Evolutionary conservation across 2,888 invertebrate species (phyloP).

Genomic region (Aromia moschata): DNA sequence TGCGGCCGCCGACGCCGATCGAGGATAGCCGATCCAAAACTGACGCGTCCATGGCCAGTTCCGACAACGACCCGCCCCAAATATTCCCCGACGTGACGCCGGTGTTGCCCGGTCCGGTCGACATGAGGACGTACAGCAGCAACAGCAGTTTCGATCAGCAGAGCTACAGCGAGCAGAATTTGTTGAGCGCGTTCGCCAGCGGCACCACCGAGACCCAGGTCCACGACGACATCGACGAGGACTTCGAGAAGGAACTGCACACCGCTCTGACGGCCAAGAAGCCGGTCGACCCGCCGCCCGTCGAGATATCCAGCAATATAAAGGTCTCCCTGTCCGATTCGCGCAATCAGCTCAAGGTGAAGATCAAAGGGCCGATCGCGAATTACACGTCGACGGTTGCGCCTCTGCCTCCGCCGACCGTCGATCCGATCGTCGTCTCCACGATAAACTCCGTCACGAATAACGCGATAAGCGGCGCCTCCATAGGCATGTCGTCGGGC

Average conservation of each 20-base stretch:
- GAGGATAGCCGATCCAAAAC: conserved; percentile 55
- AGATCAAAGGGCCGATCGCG: conserved; percentile 89
- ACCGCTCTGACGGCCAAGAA: conserved; percentile 71
- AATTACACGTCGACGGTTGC: conserved; percentile 73
- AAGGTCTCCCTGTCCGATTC: conserved; percentile 83
- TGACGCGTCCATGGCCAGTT: conserved; percentile 41
- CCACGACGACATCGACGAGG: conserved; percentile 77
- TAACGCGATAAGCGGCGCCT: conserved; percentile 55
- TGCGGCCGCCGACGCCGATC: conserved; percentile 65
- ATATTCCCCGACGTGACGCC: conserved; percentile 72
- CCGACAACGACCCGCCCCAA: conserved; percentile 56
- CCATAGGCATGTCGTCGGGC: conserved; percentile 55
- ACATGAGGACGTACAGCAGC: conserved; percentile 86
- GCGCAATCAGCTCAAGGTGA: conserved; percentile 86
- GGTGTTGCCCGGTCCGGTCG: conserved; percentile 85
- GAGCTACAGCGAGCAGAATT: conserved; percentile 69
- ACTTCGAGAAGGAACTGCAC: conserved; percentile 80
- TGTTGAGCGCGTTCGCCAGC: conserved; percentile 74
- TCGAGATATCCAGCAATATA: conserved; percentile 65
- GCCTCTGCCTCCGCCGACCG: conserved; percentile 69
- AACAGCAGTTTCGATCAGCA: conserved; percentile 71
- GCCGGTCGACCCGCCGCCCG: conserved; percentile 62
- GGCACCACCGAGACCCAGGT: conserved; percentile 76
- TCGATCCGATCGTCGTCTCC: conserved; percentile 62
- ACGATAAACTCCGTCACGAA: conserved; percentile 63